Evolutionary conservation across 1,140 invertebrate species (phyloP), one percentile per base, ranked within the genome.

Genomic region (Oedothorax gibbosus): DNA sequence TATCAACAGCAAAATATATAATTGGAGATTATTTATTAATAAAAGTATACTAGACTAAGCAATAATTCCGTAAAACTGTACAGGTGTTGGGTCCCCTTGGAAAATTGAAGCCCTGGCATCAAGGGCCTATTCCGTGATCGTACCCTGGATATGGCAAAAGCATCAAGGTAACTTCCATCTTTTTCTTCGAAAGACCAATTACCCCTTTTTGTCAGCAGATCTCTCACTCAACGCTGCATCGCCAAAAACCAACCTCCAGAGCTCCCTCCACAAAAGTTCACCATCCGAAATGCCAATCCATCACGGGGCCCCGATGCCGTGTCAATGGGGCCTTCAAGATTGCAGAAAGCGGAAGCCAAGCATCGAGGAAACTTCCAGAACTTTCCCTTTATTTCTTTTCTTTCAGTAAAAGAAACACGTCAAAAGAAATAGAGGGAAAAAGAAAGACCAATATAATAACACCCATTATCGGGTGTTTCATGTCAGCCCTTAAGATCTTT

Each of bases 401-500:
- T 73, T 20, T 54, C n/a, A 9, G 11, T 62, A 18, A 21, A 12
- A n/a, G 75, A 53, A 53, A 49, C 50, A n/a, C 60, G 15, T 14
- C 54, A 20, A 20, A 75, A 20, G 51, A 75, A 60, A 60, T 60
- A 21, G 56, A 12, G n/a, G 9, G 35, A 77, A 65, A 77, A 57
- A 50, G 49, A 77, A 51, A 20, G 75, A 21, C 53, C 75, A 64
- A 65, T 77, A 65, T 77, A 64, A 62, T 77, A 64, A 65, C 75
- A 77, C 57, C 75, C 75, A 64, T 77, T 77, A 77, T 77, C 75
- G 75, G 60, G 21, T 77, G 35, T 77, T 77, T 62, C 75, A 64
- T 60, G 75, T 77, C 75, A 77, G 65, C 62, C 75, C 21, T 11
- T 77, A 49, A 71, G 69, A 71, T 71, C 69, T 71, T 35, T 35